Evolutionary conservation across 2,888 invertebrate genomes (phyloP), one percentile per base, ranked within the genome.

Genomic region (Hyppa rectilinea): DNA sequence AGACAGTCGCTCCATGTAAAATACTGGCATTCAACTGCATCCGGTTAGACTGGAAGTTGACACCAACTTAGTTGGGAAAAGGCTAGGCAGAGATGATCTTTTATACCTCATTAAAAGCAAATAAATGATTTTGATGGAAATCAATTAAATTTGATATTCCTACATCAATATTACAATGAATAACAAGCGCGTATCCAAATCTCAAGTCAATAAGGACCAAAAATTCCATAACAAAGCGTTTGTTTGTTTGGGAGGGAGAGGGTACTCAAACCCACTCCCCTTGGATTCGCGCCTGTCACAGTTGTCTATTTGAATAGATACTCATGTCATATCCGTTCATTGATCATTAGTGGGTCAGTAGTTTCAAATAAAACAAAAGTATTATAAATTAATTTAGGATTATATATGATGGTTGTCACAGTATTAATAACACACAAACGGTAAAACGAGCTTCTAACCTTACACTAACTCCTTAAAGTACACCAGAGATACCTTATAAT

Each of bases 111-210:
- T n/a, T n/a, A n/a, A n/a, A n/a, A n/a, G n/a, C n/a, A n/a, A n/a
- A n/a, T n/a, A n/a, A n/a, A n/a, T n/a, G n/a, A n/a, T n/a, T n/a
- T n/a, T n/a, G n/a, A n/a, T n/a, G n/a, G n/a, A n/a, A n/a, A n/a
- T n/a, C n/a, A n/a, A n/a, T n/a, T n/a, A n/a, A n/a, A n/a, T n/a
- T n/a, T n/a, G n/a, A n/a, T n/a, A n/a, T n/a, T n/a, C n/a, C n/a
- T n/a, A n/a, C n/a, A n/a, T 31, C 5, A 52, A 12, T 12, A n/a
- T 34, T 3, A 1, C 17, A 26, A 34, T 10, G 2, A 40, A 38
- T 12, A 12, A 34, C 0, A 64, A 70, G 75, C 75, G 68, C 68
- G 75, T 23, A 74, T 68, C 62, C 68, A 74, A 74, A 49, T 4
- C 31, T 49, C 62, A 36, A 26, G 58, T 47, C 62, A 20, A 1